Percentiles rank a stretch among this genome's conserved stretches.
Conservation (phyloP, 2,113 vertebrate genomes). For the Pedetes capensis region DNA sequence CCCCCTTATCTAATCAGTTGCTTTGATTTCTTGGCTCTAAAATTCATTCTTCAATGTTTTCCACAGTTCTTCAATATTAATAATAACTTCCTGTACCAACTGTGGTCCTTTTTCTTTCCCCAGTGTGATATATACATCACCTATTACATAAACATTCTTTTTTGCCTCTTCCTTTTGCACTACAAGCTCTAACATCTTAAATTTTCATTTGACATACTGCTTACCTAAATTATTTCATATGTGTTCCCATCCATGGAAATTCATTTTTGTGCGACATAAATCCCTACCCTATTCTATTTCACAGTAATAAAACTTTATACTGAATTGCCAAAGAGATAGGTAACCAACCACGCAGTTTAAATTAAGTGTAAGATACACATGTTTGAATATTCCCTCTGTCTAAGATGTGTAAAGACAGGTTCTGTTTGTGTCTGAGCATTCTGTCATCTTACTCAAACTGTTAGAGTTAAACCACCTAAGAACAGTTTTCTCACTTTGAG, state of each 20-base stretch:
- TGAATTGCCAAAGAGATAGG: constrained; percentile 76
- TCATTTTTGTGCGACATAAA: constrained; percentile 81
- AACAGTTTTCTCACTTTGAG: constrained; percentile 63
- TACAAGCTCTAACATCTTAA: constrained; percentile 72
- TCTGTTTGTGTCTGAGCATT: constrained; percentile 65
- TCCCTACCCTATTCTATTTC: constrained; percentile 80
- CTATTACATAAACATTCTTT: constrained; percentile 62
- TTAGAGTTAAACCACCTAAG: constrained; percentile 63
- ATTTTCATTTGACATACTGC: constrained; percentile 79
- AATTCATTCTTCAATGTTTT: constrained; percentile 52
- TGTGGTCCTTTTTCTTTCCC: constrained; percentile 41
- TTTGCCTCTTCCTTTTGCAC: constrained; percentile 56
- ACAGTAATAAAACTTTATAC: constrained; percentile 81
- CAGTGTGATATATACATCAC: constrained; percentile 69
- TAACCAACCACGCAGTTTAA: constrained; percentile 79
- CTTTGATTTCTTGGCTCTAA: constrained; percentile 56
- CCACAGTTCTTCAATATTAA: constrained; percentile 59
- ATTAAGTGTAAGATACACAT: constrained; percentile 80
- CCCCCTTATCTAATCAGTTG: constrained; percentile 34
- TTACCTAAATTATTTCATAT: constrained; percentile 81
- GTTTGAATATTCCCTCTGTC: constrained; percentile 77
- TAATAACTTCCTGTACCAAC: constrained; percentile 50
- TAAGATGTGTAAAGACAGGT: constrained; percentile 66
- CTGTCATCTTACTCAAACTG: constrained; percentile 60
- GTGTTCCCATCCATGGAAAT: constrained; percentile 79